Base-by-base conservation (phyloP, 2,888 invertebrate genomes). In the Drosophila kanekoi region DNA sequence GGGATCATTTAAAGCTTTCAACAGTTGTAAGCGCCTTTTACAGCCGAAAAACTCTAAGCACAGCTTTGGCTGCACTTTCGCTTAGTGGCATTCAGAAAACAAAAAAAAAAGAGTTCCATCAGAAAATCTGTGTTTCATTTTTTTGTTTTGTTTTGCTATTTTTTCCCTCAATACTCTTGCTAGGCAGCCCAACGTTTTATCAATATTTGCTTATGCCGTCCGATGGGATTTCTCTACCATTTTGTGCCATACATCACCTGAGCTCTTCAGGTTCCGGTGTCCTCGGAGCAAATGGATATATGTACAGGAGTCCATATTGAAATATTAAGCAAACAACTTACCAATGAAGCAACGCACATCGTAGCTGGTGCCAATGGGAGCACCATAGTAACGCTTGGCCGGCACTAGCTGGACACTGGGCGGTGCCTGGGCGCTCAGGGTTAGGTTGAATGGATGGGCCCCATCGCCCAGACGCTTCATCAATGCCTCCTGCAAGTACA, bases 351-450 rank as follows among this genome's bases (percentile, higher is more conserved):
- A 96, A 89, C 97, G 94, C 49, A 98, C 95, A 89, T 98, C 97
- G 89, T 98, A 98, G 60, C 97, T 97, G 51, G 97, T 97, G 10
- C 98, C 98, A 53, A 98, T 97, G 0, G 97, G 97, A 1, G 97
- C 97, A 0, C 98, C 98, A 75, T 95, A 96, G 93, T 98, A 98
- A 90, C 97, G 96, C 92, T 97, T 97, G 3, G 97, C 97, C 0
- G 97, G 97, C 18, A 97, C 97, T 78, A 98, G 93, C 90, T 97
- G 97, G 44, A 98, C 97, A 87, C 97, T 97, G 18, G 97, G 97
- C n/a, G 97, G 97, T 53, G 97, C 97, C 77, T 97, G 93, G 37
- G 96, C 95, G 1, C 96, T 96, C 78, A 97, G 93, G 90, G 96
- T 95, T 93, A 97, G 93, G 66, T 95, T 95, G 90, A 97, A 97